Evolutionary conservation across 2,113 vertebrate genomes (phyloP), one percentile per base, ranked within the genome.

Genomic region (crab-eating macaque (Macaca fascicularis)): DNA sequence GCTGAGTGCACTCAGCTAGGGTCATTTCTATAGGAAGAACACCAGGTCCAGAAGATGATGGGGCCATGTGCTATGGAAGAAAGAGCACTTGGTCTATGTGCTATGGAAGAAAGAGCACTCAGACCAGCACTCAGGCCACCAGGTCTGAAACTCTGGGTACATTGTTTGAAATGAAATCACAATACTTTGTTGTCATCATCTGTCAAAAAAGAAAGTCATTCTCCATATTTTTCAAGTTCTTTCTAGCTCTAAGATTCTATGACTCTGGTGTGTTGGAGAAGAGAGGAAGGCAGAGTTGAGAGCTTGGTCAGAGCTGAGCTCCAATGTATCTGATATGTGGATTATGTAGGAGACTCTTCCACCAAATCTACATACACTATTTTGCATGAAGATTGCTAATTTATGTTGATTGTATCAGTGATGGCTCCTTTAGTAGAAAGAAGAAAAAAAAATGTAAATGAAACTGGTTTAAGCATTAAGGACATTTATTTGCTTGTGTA

Each of bases 391-490:
- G 12, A 3, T 81, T 72, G 35, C 6, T 40, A 10, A 43, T 50
- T 89, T 50, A 35, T 13, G 16, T 30, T 81, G 22, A 50, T 70
- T 76, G 2, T 5, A 22, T n/a, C 75, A 30, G 20, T 23, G n/a
- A 52, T 90, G 14, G n/a, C 43, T 92, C 7, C 43, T 83, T 55
- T 70, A 19, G 6, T 70, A 40, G 40, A 59, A 75, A 57, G 32
- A 95, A 93, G 82, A 61, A 92, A 89, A 92, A 88, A 76, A 70
- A 83, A 89, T 55, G 20, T 9, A 85, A 94, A 23, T 48, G 40
- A 92, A 89, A 83, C 13, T 84, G 45, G 13, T n/a, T 84, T 22
- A 14, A 55, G 19, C 19, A 52, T 17, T 25, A 78, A 52, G 38
- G 1, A 45, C 45, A n/a, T 55, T 61, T 95, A 70, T 84, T 64